Evolutionary conservation across 2,113 vertebrate genomes (phyloP).

Genomic region (Rhegmatorhina hoffmannsi): DNA sequence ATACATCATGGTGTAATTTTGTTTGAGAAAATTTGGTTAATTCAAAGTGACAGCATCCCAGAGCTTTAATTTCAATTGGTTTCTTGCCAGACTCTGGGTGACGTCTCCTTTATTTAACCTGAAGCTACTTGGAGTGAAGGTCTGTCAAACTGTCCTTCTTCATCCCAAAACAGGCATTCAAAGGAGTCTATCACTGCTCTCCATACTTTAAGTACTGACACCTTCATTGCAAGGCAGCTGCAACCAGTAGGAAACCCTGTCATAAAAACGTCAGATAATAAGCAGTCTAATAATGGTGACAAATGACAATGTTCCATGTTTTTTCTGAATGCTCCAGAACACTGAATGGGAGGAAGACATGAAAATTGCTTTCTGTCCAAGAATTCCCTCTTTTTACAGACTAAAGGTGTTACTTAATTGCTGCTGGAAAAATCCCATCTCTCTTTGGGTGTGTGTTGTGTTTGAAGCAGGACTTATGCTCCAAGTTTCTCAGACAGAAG

Average conservation of each 20-base stretch:
- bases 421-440: background rate
- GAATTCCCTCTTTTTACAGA: background rate
- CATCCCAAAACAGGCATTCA: background rate
- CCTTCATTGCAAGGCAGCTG: background rate
- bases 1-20: background rate
- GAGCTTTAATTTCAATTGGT: background rate
- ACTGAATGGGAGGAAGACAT: background rate
- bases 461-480: background rate
- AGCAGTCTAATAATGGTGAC: background rate
- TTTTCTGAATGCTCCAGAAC: background rate
- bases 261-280: background rate
- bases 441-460: background rate
- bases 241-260: background rate
- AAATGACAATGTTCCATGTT: background rate
- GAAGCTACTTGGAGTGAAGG: background rate
- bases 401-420: background rate
- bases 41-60: background rate
- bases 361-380: background rate
- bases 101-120: background rate
- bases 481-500: background rate
- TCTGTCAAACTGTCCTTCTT: conserved; percentile 18
- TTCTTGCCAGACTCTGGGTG: background rate
- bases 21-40: background rate
- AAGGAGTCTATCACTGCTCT: background rate
- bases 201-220: background rate